A percentile compares a stretch with the other conserved stretches of the same genome.
Conservation (phyloP, 2,888 invertebrate species). For the Acrobasis suavella region DNA sequence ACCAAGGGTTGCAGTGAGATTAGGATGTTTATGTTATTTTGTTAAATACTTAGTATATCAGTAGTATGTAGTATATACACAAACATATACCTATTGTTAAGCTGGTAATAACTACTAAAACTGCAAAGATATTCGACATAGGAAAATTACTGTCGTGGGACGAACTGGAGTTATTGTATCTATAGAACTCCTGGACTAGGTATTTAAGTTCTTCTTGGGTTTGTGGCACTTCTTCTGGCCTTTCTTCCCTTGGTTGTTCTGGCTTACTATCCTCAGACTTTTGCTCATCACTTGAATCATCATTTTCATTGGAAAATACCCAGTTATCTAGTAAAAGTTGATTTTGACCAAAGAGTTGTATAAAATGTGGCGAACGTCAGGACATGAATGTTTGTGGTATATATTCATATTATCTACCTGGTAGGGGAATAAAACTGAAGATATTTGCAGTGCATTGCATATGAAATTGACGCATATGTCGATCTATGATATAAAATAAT, state of each 20-base stretch:
- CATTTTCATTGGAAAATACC: constrained; percentile 3
- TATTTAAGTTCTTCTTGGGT: neutral
- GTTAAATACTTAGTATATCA: no score
- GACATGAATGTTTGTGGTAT: neutral
- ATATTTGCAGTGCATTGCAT: neutral
- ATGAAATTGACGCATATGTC: neutral
- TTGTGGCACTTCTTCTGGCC: neutral
- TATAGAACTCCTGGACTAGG: neutral
- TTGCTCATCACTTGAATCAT: constrained; percentile 1
- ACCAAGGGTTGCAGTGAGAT: no score
- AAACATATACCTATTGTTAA: no score
- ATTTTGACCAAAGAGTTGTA: neutral
- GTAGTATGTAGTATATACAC: no score
- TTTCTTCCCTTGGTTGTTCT: neutral
- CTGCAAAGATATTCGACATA: neutral
- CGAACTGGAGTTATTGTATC: constrained; percentile 1
- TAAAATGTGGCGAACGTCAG: neutral
- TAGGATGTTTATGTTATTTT: no score
- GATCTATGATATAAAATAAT: neutral
- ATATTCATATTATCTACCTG: neutral
- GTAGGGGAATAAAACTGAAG: neutral
- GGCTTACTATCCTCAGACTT: neutral
- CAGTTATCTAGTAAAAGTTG: neutral
- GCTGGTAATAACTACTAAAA: neutral
- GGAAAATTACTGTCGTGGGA: constrained; percentile 24